Evolutionary conservation across 2,888 invertebrate genomes (phyloP).

Genomic region (Saturnia pavonia): DNA sequence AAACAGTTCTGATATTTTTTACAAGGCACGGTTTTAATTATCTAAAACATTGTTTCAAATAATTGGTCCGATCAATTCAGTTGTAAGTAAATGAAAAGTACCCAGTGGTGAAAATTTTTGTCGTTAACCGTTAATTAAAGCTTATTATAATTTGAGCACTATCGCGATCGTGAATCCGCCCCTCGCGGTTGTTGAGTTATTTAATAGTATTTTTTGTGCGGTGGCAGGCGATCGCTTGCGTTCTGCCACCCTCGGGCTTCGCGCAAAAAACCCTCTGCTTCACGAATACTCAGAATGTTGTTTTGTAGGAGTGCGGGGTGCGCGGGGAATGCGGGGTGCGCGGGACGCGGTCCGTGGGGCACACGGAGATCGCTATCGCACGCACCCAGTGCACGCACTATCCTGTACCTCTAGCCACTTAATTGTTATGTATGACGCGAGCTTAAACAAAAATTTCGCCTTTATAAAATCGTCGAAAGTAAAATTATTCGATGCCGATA

Average conservation of each 20-base stretch:
- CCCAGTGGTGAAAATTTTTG: slow-evolving; percentile 42
- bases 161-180: slow-evolving; percentile 77
- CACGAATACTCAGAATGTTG: slow-evolving; percentile 78
- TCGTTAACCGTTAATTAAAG: slow-evolving; percentile 74
- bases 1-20: background rate
- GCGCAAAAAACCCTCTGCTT: slow-evolving; percentile 80
- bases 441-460: slow-evolving; percentile 22
- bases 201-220: slow-evolving; percentile 80
- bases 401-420: slow-evolving; percentile 75
- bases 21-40: background rate
- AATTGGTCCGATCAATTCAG: background rate
- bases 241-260: slow-evolving; percentile 77
- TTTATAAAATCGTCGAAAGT: slow-evolving; percentile 20
- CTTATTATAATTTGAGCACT: slow-evolving; percentile 69
- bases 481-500: slow-evolving; percentile 16
- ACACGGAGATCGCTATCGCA: slow-evolving; percentile 79
- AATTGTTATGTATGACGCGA: slow-evolving; percentile 72
- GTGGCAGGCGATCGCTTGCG: slow-evolving; percentile 70
- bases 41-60: background rate
- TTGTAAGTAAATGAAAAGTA: slow-evolving; percentile 19
- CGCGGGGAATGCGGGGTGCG: slow-evolving; percentile 19
- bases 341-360: slow-evolving; percentile 44
- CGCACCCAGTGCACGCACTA: slow-evolving; percentile 80
- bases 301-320: slow-evolving; percentile 65
- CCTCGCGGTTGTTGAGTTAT: slow-evolving; percentile 75